These are phyloP conservation scores for Drosophila gaucha DNA, from an alignment of 2,888 invertebrate genomes.

Conservation along the genomic window DNA sequence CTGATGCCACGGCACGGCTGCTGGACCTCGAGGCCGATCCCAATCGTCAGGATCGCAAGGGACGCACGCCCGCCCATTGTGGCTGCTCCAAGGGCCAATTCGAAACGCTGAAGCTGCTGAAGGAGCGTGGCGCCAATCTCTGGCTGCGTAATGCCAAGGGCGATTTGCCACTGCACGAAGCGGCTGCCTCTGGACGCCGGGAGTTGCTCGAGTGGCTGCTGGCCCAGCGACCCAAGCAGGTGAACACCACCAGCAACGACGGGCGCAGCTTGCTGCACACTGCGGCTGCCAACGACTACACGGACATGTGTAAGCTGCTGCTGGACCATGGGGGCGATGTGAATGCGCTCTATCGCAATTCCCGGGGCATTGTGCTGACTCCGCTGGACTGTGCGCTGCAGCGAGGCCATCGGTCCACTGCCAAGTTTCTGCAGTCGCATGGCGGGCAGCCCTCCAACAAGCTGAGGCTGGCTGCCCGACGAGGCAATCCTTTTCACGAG, in stretches of 20 bases:
- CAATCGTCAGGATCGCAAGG: slow-evolving; percentile 96
- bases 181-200: slow-evolving; percentile 95
- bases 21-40: slow-evolving; percentile 96
- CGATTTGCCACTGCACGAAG: slow-evolving; percentile 98
- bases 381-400: slow-evolving; percentile 96
- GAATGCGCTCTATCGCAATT: slow-evolving; percentile 93
- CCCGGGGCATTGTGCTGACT: slow-evolving; percentile 93
- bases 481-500: slow-evolving; percentile 83
- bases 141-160: slow-evolving; percentile 97
- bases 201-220: slow-evolving; percentile 95
- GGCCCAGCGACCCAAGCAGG: slow-evolving; percentile 91
- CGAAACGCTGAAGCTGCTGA: slow-evolving; percentile 91
- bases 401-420: slow-evolving; percentile 94
- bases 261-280: slow-evolving; percentile 97
- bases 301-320: slow-evolving; percentile 95
- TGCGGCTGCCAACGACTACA: slow-evolving; percentile 96
- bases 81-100: slow-evolving; percentile 98
- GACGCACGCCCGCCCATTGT: slow-evolving; percentile 96
- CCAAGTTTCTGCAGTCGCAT: slow-evolving; percentile 95
- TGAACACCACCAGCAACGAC: slow-evolving; percentile 95
- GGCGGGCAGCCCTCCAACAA: slow-evolving; percentile 93
- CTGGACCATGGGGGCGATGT: slow-evolving; percentile 93
- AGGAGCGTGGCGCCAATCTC: slow-evolving; percentile 92
- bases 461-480: slow-evolving; percentile 84
- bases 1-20: slow-evolving; percentile 95